Evolutionary conservation across 2,797 vertebrate species (phyloP).

Genomic region (Urosaurus nigricauda): DNA sequence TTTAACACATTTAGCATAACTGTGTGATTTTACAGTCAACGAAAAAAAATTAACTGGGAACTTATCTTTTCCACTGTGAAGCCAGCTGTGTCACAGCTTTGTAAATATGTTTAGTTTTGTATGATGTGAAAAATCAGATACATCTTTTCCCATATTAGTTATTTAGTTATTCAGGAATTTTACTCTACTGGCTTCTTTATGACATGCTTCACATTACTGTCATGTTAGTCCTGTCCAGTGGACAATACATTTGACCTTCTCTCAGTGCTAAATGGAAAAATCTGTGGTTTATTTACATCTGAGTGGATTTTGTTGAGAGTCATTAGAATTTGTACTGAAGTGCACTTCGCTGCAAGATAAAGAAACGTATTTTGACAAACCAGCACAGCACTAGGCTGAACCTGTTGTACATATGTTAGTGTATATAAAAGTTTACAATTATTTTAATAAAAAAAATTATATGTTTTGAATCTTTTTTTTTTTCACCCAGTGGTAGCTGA

Average conservation of each 20-base stretch:
- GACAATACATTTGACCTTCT: slow-evolving; percentile 34
- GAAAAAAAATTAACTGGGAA: slow-evolving; percentile 46
- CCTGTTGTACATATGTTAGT: slow-evolving; percentile 71
- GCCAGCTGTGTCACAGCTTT: background rate
- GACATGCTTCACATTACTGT: rapidly evolving
- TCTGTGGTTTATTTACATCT: slow-evolving; percentile 38
- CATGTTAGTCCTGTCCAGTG: rapidly evolving
- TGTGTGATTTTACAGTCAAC: background rate
- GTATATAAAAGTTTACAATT: slow-evolving; percentile 64
- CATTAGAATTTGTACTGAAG: slow-evolving; percentile 1
- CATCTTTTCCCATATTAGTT: slow-evolving; percentile 27
- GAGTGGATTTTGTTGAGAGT: background rate
- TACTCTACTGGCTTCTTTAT: background rate
- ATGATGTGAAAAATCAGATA: slow-evolving; percentile 66
- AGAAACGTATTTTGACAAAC: background rate
- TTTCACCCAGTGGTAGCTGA: background rate
- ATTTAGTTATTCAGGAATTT: background rate
- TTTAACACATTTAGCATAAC: slow-evolving; percentile 11
- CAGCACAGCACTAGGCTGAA: slow-evolving; percentile 56
- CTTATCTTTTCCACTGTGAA: slow-evolving; percentile 31
- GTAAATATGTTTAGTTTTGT: slow-evolving; percentile 51
- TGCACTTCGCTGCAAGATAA: background rate
- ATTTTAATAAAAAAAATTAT: slow-evolving; percentile 75
- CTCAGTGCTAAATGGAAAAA: slow-evolving; percentile 58
- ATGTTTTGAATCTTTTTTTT: slow-evolving; percentile 46